A percentile compares a stretch with the other conserved stretches of the same genome.
These are phyloP conservation scores for Abramis brama DNA, from an alignment of 2,113 vertebrate species.

Conservation along the genomic window DNA sequence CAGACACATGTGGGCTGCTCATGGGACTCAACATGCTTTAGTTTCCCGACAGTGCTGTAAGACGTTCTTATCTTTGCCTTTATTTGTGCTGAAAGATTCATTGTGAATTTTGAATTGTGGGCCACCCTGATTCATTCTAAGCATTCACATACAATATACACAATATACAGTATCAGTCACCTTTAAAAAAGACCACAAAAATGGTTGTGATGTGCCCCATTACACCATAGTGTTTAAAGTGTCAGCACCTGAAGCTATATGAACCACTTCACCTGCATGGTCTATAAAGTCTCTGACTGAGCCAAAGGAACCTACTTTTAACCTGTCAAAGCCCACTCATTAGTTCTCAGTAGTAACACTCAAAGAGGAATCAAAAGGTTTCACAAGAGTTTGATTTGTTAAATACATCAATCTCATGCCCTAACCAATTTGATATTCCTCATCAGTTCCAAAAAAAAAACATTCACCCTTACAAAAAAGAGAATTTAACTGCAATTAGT, in stretches of 20 bases:
- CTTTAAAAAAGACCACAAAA: slow-evolving; percentile 55
- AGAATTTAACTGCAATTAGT: neutral
- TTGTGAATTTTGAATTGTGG: slow-evolving; percentile 24
- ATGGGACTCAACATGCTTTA: slow-evolving; percentile 31
- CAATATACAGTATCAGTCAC: neutral
- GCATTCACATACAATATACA: neutral
- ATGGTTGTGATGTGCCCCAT: slow-evolving; percentile 63
- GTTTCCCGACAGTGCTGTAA: slow-evolving; percentile 4
- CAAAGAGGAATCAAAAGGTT: slow-evolving; percentile 31
- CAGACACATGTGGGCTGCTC: neutral
- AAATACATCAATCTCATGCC: neutral
- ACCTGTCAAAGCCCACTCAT: slow-evolving; percentile 16
- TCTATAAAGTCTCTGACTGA: slow-evolving; percentile 18
- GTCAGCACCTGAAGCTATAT: slow-evolving; percentile 64
- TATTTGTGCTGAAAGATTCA: slow-evolving; percentile 42
- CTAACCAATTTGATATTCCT: slow-evolving; percentile 3
- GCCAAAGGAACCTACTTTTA: neutral
- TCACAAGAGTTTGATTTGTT: slow-evolving; percentile 15
- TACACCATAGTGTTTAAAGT: slow-evolving; percentile 68
- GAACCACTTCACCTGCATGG: slow-evolving; percentile 46
- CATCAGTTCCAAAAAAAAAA: neutral
- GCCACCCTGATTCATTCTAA: neutral
- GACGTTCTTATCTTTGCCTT: slow-evolving; percentile 12
- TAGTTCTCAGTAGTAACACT: neutral
- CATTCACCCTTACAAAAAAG: no score